A percentile compares a stretch with the other conserved stretches of the same genome.
Conservation (phyloP, 2,888 invertebrate species). For the Sphaerophoria taeniata region DNA sequence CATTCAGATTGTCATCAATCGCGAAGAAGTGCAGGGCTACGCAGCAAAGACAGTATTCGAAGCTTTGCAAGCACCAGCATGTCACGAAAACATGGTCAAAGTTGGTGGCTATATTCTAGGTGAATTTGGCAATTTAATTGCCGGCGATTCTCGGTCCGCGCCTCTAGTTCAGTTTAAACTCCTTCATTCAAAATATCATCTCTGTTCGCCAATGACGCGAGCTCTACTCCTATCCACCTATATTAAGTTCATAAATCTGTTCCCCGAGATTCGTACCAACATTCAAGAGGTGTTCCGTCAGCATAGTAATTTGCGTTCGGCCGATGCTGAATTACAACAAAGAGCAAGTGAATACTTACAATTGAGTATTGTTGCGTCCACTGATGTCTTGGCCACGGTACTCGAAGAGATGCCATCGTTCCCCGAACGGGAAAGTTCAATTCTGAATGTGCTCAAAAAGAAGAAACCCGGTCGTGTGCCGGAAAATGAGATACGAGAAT, state of each 20-base stretch:
- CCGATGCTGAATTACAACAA: conserved; percentile 99
- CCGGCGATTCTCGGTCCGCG: conserved; percentile 98
- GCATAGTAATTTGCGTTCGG: conserved; percentile 97
- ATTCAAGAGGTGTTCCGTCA: conserved; percentile 97
- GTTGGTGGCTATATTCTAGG: conserved; percentile 99
- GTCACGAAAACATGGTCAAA: conserved; percentile 99
- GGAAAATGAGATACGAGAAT: conserved; percentile 92
- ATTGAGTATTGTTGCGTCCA: conserved; percentile 96
- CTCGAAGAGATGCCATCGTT: conserved; percentile 99
- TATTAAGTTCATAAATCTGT: conserved; percentile 99
- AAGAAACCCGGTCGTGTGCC: conserved; percentile 98
- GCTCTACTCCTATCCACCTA: conserved; percentile 98
- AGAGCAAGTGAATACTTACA: conserved; percentile 99
- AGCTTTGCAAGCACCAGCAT: conserved; percentile 99
- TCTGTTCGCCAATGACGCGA: conserved; percentile 98
- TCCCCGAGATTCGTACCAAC: conserved; percentile 98
- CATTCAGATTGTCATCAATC: conserved; percentile 99
- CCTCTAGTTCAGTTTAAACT: conserved; percentile 99
- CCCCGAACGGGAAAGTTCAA: conserved; percentile 98
- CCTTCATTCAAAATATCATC: conserved; percentile 99
- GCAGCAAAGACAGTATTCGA: conserved; percentile 99
- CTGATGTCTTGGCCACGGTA: conserved; percentile 98
- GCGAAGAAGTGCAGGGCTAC: conserved; percentile 99
- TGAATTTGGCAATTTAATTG: conserved; percentile 99
- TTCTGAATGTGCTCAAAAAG: conserved; percentile 98